phyloP scores from a whole-genome alignment of 2,888 invertebrate genomes.

The Dasysyrphus albostriatus region DNA sequence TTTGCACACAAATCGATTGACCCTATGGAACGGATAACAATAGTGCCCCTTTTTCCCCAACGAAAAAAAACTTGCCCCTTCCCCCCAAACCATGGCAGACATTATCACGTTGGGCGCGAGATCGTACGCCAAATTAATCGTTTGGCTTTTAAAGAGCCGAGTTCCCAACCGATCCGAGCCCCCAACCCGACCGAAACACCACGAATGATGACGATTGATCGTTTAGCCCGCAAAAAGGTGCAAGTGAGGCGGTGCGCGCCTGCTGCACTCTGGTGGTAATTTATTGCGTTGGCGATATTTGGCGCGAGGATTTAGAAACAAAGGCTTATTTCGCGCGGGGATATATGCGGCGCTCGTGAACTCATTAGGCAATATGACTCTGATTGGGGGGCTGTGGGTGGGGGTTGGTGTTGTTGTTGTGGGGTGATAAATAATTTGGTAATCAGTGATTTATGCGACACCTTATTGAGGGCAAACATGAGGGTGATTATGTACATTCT shows the following conservation, averaged over 20 bases:
- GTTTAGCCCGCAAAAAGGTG: slow-evolving; percentile 69
- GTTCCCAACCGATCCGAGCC: not conserved
- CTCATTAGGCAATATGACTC: slow-evolving; percentile 73
- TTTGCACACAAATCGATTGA: slow-evolving; percentile 75
- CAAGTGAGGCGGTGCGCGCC: slow-evolving; percentile 69
- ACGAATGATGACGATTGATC: slow-evolving; percentile 62
- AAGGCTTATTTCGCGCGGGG: slow-evolving; percentile 27
- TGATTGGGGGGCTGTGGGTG: slow-evolving; percentile 46
- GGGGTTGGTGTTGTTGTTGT: slow-evolving; percentile 9
- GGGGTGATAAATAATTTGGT: slow-evolving; percentile 72
- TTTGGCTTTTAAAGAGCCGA: slow-evolving; percentile 58
- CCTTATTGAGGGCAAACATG: slow-evolving; percentile 67
- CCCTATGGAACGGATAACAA: slow-evolving; percentile 61
- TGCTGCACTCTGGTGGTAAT: slow-evolving; percentile 68
- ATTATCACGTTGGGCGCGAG: slow-evolving; percentile 73
- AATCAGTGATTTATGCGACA: slow-evolving; percentile 73
- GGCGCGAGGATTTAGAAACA: slow-evolving; percentile 62
- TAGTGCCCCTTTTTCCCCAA: slow-evolving; percentile 2
- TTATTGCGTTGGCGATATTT: slow-evolving; percentile 75
- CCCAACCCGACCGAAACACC: slow-evolving; percentile 8
- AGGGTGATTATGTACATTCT: slow-evolving; percentile 37
- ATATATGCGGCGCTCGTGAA: slow-evolving; percentile 63
- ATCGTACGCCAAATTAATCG: slow-evolving; percentile 76
- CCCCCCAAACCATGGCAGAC: slow-evolving; percentile 34
- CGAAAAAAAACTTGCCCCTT: not conserved